A percentile compares a stretch with the other conserved stretches of the same genome.
Conservation (phyloP, 1,140 invertebrate species). For the Apis laboriosa region DNA sequence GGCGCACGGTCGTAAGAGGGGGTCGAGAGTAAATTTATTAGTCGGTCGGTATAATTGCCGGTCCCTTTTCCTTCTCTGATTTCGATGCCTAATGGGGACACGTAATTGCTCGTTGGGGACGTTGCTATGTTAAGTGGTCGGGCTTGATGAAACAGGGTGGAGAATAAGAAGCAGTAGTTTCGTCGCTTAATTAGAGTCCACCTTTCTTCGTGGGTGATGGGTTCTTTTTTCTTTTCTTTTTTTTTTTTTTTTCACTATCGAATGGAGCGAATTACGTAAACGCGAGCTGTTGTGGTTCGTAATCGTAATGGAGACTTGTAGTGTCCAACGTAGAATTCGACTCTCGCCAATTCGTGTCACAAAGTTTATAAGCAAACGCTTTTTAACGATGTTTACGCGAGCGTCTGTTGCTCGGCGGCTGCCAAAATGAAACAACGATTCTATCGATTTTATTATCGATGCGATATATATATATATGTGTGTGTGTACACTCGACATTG, state of each 20-base stretch:
- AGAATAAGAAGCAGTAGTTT: neutral
- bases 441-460: no score
- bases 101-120: conserved; percentile 21
- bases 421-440: no score
- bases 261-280: no score
- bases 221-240: neutral
- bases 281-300: no score
- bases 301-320: no score
- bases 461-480: no score
- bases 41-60: conserved; percentile 48
- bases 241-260: neutral
- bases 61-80: conserved; percentile 2
- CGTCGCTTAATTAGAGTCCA: conserved; percentile 5
- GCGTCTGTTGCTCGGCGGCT: no score
- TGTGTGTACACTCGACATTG: neutral
- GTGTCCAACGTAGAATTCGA: no score
- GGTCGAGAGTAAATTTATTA: conserved; percentile 48
- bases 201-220: neutral
- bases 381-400: no score
- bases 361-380: no score
- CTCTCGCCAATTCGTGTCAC: no score
- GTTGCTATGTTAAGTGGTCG: conserved; percentile 1
- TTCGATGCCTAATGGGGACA: conserved; percentile 24
- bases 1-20: no score
- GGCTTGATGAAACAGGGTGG: neutral